These are phyloP conservation scores for Nyctibius grandis DNA, from an alignment of 2,797 vertebrate species.

Conservation along the genomic window DNA sequence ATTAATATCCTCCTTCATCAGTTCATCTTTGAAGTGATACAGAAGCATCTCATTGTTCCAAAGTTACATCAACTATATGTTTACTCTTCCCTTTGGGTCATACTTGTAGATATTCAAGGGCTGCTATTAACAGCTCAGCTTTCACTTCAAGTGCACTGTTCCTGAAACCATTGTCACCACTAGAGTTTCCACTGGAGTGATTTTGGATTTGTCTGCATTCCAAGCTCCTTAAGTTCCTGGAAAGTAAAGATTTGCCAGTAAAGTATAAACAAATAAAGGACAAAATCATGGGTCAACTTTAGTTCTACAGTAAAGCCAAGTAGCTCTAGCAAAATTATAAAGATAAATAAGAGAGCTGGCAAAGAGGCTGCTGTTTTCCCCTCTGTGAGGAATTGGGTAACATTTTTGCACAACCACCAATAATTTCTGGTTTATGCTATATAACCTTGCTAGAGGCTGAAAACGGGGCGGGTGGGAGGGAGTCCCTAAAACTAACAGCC, in stretches of 20 bases:
- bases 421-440: neutral
- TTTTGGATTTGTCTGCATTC: neutral
- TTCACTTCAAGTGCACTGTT: neutral
- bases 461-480: neutral
- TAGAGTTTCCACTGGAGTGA: neutral
- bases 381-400: neutral
- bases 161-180: neutral
- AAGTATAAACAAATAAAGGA: neutral
- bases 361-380: neutral
- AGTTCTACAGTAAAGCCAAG: neutral
- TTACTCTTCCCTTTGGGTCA: neutral
- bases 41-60: neutral
- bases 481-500: neutral
- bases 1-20: neutral
- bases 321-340: neutral
- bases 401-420: neutral
- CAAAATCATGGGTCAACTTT: neutral
- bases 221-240: neutral
- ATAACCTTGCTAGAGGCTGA: neutral
- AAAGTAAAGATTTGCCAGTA: neutral
- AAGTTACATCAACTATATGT: neutral
- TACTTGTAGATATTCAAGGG: neutral
- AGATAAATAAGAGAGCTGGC: neutral
- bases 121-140: slow-evolving; percentile 4
- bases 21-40: neutral